phyloP scores from a whole-genome alignment of 2,888 invertebrate species.

The Xestia c-nigrum region DNA sequence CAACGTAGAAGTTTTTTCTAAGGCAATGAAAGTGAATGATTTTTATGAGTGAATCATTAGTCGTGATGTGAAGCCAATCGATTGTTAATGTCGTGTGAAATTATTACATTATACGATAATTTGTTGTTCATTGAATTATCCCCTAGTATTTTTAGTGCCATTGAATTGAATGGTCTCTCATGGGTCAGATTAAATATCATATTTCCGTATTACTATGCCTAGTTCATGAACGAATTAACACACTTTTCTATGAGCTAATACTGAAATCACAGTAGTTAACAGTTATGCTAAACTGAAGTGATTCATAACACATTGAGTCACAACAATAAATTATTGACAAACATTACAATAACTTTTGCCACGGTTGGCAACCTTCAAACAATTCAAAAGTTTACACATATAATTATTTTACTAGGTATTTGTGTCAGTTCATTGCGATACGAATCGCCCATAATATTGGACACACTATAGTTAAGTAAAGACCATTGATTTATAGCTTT shows the following conservation, averaged over 20 bases:
- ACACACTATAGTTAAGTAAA: conserved; percentile 8
- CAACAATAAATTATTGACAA: conserved; percentile 1
- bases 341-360: neutral
- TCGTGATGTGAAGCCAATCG: conserved; percentile 66
- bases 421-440: conserved; percentile 23
- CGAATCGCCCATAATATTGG: neutral
- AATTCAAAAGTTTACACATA: conserved; percentile 5
- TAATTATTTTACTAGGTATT: conserved; percentile 6
- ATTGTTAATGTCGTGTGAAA: conserved; percentile 70
- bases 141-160: neutral
- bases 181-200: neutral
- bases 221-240: conserved; percentile 1
- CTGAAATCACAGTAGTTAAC: neutral
- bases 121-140: conserved; percentile 59
- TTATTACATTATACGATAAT: conserved; percentile 49
- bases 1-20: conserved; percentile 59
- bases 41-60: conserved; percentile 64
- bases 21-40: conserved; percentile 72
- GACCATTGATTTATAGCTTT: conserved; percentile 24
- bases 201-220: neutral
- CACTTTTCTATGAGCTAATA: neutral
- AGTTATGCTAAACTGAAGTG: neutral
- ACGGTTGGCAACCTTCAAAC: neutral
- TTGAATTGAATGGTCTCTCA: neutral
- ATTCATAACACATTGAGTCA: neutral